Percentiles rank a stretch among this genome's conserved stretches.
These are phyloP conservation scores for Pteronura brasiliensis DNA, from an alignment of 2,113 vertebrate genomes.

Conservation along the genomic window DNA sequence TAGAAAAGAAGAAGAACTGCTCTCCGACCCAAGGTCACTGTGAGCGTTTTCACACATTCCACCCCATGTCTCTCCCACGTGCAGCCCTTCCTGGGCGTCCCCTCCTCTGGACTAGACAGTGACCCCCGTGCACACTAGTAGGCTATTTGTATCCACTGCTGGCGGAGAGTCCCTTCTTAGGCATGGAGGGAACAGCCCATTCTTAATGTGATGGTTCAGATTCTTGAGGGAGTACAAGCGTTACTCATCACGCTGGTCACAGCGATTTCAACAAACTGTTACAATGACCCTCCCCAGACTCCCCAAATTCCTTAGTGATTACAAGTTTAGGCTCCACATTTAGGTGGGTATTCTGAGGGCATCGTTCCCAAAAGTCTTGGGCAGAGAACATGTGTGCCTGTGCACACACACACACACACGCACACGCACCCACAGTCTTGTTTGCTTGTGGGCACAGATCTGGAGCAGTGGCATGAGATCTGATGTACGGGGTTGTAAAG, in stretches of 20 bases:
- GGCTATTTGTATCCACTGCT: fast-evolving
- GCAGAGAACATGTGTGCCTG: neutral
- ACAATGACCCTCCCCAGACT: neutral
- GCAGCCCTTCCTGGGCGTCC: fast-evolving
- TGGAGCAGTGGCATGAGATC: fast-evolving
- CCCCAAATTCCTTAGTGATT: neutral
- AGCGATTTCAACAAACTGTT: neutral
- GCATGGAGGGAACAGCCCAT: neutral
- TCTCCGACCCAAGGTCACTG: too few species aligned
- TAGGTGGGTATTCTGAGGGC: neutral
- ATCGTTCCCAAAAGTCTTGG: neutral
- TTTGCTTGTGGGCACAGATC: neutral
- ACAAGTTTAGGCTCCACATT: neutral
- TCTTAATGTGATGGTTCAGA: neutral
- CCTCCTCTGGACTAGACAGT: fast-evolving
- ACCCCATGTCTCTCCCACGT: fast-evolving
- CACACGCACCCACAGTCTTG: too few species aligned
- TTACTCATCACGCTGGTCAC: neutral
- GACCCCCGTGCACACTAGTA: fast-evolving
- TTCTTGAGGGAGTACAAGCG: neutral
- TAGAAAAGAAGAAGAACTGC: neutral
- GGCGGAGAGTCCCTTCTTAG: too few species aligned
- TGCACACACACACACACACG: neutral
- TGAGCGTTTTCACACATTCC: fast-evolving
- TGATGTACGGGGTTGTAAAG: neutral